Evolutionary conservation across 1,140 invertebrate species (phyloP), one percentile per base, ranked within the genome.

Genomic region (Batillaria attramentaria): DNA sequence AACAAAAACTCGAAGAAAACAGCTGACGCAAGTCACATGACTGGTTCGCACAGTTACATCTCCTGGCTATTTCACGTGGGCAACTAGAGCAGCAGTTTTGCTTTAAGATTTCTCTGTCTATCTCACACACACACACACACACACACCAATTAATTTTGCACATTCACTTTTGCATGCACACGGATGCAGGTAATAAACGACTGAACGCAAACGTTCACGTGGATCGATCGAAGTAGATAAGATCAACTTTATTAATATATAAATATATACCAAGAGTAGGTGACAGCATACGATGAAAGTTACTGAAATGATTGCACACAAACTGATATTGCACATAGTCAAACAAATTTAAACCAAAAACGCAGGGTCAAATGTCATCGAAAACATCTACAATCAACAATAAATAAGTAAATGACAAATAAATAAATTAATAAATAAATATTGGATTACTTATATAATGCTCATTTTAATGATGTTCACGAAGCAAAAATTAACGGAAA

Each of bases 231-330:
- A 62, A 62, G 33, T 62, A 62, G 57, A 62, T 62, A 62, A 62
- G 57, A 24, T 62, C 57, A 62, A 62, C 57, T 62, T 62, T 62
- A 62, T 62, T 62, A 62, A 62, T 62, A 62, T 62, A 62, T 62
- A 62, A 62, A 62, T 62, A 62, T 62, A 62, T 62, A 62, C 57
- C 57, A 62, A 13, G 57, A 62, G 57, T 62, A 31, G 33, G n/a
- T 62, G 57, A 62, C 57, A 62, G 57, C n/a, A 62, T n/a, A 62
- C 8, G n/a, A 62, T 24, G 33, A 62, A 31, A 28, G 33, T 28
- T 28, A 62, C 57, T 62, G n/a, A 8, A 62, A 62, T 13, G 33
- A 62, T 62, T 62, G 57, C 57, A 62, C 57, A 62, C 33, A 62
- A 28, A 62, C 57, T 31, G 33, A 62, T 62, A 62, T 62, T 62